These are phyloP conservation scores for Oncorhynchus kisutch DNA, from an alignment of 2,113 vertebrate species.

Conservation along the genomic window DNA sequence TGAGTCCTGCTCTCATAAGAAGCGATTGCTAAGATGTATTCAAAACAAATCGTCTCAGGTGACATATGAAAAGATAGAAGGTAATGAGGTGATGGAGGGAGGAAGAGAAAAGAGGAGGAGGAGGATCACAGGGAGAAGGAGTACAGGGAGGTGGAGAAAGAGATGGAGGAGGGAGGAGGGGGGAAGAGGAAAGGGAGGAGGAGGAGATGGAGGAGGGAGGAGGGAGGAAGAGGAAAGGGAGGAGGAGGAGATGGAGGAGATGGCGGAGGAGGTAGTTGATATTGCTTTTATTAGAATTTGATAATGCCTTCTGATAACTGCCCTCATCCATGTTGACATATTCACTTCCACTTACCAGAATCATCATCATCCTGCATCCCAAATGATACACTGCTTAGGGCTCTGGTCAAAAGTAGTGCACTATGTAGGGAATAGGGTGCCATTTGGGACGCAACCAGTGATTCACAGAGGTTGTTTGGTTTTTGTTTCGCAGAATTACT, in stretches of 20 bases:
- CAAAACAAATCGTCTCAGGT: not conserved
- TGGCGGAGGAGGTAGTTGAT: not conserved
- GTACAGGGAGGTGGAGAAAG: too few species aligned
- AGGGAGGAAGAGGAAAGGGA: too few species aligned
- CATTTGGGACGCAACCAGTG: too few species aligned
- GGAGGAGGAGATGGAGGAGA: not conserved
- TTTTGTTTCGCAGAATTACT: too few species aligned
- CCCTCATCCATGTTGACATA: not conserved
- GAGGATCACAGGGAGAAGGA: too few species aligned
- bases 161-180: not conserved
- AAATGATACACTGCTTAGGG: not conserved
- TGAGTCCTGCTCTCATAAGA: not conserved
- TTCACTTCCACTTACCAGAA: not conserved
- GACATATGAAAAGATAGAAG: not conserved
- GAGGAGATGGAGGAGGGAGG: too few species aligned
- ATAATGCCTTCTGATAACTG: not conserved
- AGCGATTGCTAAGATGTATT: not conserved
- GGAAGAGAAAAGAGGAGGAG: too few species aligned
- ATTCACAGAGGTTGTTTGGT: too few species aligned
- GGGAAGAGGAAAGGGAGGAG: too few species aligned
- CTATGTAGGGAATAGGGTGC: too few species aligned
- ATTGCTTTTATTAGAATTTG: not conserved
- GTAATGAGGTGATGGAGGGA: not conserved
- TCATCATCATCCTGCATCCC: not conserved
- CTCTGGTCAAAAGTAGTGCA: too few species aligned